A percentile compares a stretch with the other conserved stretches of the same genome.
These are phyloP conservation scores for Polydrusus cervinus DNA, from an alignment of 2,888 invertebrate species.

Conservation along the genomic window DNA sequence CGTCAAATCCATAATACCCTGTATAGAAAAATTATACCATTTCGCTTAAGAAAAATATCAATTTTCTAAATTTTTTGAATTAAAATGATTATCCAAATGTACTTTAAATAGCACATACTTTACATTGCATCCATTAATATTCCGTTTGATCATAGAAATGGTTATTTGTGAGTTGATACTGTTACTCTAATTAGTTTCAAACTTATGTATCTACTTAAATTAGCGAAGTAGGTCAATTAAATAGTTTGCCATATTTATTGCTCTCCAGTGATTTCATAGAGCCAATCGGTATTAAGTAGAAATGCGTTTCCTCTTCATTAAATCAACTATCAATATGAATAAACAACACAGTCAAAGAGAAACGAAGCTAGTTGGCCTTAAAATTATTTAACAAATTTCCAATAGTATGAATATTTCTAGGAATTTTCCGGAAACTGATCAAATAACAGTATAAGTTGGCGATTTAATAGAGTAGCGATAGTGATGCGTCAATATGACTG, in stretches of 20 bases:
- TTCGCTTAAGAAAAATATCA: too few relatives aligned
- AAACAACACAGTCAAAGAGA: constrained; percentile 27
- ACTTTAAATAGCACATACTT: too few relatives aligned
- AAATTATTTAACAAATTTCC: not conserved
- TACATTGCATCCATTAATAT: too few relatives aligned
- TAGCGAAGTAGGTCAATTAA: constrained; percentile 10
- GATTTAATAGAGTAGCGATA: too few relatives aligned
- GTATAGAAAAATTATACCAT: too few relatives aligned
- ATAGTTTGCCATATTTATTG: not conserved
- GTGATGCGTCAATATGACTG: too few relatives aligned
- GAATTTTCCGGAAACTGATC: not conserved
- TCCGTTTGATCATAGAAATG: too few relatives aligned
- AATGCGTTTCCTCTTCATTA: not conserved
- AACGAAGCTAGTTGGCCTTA: constrained; percentile 1
- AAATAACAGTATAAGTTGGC: too few relatives aligned
- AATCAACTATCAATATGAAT: not conserved
- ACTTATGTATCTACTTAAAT: not conserved
- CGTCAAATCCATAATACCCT: too few relatives aligned
- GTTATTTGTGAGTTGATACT: too few relatives aligned
- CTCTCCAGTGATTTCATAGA: not conserved
- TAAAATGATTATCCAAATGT: too few relatives aligned
- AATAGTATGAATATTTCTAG: not conserved
- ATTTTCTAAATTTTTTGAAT: too few relatives aligned
- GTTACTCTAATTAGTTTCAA: not conserved
- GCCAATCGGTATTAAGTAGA: not conserved